Conservation (phyloP, 1,140 invertebrate genomes). For the Apis florea region DNA sequence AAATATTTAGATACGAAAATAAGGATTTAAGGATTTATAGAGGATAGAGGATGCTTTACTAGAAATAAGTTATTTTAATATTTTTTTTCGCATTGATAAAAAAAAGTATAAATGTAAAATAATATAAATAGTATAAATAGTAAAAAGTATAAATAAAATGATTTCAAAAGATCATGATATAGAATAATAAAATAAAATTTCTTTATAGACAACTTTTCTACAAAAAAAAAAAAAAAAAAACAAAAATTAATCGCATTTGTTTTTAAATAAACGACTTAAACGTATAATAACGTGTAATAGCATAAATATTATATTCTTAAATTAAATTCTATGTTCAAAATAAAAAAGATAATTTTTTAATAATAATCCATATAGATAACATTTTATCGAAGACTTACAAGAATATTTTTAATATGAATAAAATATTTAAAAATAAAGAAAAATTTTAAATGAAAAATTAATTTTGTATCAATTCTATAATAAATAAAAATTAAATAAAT, state of each 20-base stretch:
- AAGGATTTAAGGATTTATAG: background rate
- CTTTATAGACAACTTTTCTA: background rate
- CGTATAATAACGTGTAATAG: background rate
- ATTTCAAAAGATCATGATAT: background rate
- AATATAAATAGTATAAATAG: no score
- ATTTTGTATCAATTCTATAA: no score
- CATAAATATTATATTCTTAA: no score
- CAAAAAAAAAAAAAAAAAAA: no score
- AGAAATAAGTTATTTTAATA: slow-evolving; percentile 4
- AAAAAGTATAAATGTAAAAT: background rate
- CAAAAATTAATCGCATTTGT: background rate
- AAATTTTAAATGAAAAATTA: no score
- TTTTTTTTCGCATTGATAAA: background rate
- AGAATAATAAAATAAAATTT: background rate
- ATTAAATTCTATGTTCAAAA: no score
- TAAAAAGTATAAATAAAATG: background rate
- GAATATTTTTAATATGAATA: no score
- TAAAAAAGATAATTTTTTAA: no score
- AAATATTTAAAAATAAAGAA: no score
- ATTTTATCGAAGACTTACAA: no score
- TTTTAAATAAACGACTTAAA: background rate
- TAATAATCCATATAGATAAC: no score
- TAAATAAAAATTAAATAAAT: no score
- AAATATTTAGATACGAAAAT: background rate
- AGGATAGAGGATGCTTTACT: background rate